Conservation (phyloP, 2,113 vertebrate genomes). For the Alexandromys fortis region DNA sequence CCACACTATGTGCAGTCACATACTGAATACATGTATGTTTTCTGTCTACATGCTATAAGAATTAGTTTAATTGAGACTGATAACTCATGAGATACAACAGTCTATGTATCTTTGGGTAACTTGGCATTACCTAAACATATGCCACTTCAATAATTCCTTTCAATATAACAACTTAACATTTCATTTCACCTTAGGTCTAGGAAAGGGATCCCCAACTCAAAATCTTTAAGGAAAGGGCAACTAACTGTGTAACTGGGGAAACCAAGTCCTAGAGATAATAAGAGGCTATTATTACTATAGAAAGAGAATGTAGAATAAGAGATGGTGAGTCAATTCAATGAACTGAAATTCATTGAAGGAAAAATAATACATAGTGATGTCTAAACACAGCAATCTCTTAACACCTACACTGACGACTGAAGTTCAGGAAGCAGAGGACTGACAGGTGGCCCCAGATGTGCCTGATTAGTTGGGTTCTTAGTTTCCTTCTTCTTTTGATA, state of each 20-base stretch:
- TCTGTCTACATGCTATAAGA: not conserved
- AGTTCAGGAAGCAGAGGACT: not conserved
- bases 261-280: not conserved
- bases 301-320: not conserved
- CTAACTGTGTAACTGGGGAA: not conserved
- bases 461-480: not conserved
- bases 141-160: not conserved
- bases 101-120: not conserved
- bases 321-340: not conserved
- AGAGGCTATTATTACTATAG: not conserved
- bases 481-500: not conserved
- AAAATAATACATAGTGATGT: not conserved
- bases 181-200: not conserved
- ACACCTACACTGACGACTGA: not conserved
- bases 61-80: not conserved
- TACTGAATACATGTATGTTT: not conserved
- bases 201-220: not conserved
- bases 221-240: conserved; percentile 15
- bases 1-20: not conserved
- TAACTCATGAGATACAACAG: not conserved
- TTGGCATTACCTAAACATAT: not conserved
- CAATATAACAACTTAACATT: not conserved
- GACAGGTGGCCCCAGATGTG: too few relatives aligned
- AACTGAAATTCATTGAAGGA: not conserved
- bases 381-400: not conserved